Evolutionary conservation across 2,113 vertebrate species (phyloP).

Genomic region (Acanthochromis polyacanthus): DNA sequence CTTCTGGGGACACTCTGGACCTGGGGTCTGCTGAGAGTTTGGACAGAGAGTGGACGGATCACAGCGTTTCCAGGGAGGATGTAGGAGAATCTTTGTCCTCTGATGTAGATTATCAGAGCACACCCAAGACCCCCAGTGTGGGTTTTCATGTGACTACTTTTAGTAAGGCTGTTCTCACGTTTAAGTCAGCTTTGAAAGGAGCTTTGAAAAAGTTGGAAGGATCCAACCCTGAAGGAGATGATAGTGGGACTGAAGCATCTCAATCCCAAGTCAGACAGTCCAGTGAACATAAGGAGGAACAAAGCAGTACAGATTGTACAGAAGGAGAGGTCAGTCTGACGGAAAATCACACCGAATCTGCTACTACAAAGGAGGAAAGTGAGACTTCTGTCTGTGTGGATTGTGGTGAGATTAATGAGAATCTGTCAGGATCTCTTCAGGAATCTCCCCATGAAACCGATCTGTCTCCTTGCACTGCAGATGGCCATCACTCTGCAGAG

Average conservation of each 20-base stretch:
- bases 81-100: constrained; percentile 54
- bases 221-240: constrained; percentile 55
- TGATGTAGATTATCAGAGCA: constrained; percentile 44
- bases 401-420: constrained; percentile 45
- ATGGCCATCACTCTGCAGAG: constrained; percentile 55
- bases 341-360: constrained; percentile 27
- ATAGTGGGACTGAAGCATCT: constrained; percentile 23
- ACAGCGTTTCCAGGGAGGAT: constrained; percentile 56
- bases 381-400: constrained; percentile 49
- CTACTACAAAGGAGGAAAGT: constrained; percentile 33
- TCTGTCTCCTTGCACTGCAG: constrained; percentile 49
- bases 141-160: constrained; percentile 89
- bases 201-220: constrained; percentile 90
- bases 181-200: constrained; percentile 89
- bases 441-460: constrained; percentile 50
- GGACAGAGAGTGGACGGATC: constrained; percentile 73
- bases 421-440: constrained; percentile 19
- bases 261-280: constrained; percentile 16
- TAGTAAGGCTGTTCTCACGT: constrained; percentile 89
- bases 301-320: background rate
- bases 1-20: constrained; percentile 70
- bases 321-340: constrained; percentile 27
- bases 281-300: constrained; percentile 39
- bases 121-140: constrained; percentile 79
- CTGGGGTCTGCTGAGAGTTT: constrained; percentile 73